Base-by-base conservation (phyloP, 2,113 vertebrate species). In the Pan paniscus region DNA sequence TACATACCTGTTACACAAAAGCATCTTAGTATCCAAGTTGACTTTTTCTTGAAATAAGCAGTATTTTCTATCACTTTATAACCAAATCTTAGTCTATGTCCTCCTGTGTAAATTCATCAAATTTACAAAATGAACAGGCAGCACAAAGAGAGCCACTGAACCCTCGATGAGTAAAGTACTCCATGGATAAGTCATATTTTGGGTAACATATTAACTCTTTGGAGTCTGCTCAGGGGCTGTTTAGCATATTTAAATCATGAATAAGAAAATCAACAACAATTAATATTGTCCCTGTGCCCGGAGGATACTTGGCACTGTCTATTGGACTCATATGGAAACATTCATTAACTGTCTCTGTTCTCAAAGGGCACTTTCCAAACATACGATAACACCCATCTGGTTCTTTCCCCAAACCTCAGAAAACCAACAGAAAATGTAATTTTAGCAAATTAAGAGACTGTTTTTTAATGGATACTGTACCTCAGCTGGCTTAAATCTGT, bases 241-340 rank as follows among this genome's bases (percentile, higher is more conserved):
- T 98, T 97, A 97, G 82, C 92, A 89, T 95, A 96, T 96, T 97
- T 93, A 97, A 97, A 96, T 89, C 93, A 68, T 90, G 95, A 98
- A 92, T 25, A 72, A 96, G 96, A 94, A 98, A 97, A 98, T 96
- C 86, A 79, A 88, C 96, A 98, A 84, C 96, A 98, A 96, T 98
- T 97, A 98, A 95, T 93, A 94, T 87, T 83, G 94, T 93, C 96
- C 82, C 92, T 43, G 90, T 82, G 95, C 96, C 96, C 85, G 0
- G 94, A 96, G 94, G 89, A 94, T 95, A 90, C 90, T 96, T 97
- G 97, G 95, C 97, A 96, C 92, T 0, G 43, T 68, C 81, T 95
- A 38, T 52, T 68, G 76, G 96, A 92, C 95, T 85, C 96, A 7
- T 85, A 82, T 94, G 94, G 92, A 98, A 98, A 83, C 86, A 92